A percentile compares a stretch with the other conserved stretches of the same genome.
phyloP scores from a whole-genome alignment of 2,113 vertebrate species.

The Psittacara wagleri region DNA sequence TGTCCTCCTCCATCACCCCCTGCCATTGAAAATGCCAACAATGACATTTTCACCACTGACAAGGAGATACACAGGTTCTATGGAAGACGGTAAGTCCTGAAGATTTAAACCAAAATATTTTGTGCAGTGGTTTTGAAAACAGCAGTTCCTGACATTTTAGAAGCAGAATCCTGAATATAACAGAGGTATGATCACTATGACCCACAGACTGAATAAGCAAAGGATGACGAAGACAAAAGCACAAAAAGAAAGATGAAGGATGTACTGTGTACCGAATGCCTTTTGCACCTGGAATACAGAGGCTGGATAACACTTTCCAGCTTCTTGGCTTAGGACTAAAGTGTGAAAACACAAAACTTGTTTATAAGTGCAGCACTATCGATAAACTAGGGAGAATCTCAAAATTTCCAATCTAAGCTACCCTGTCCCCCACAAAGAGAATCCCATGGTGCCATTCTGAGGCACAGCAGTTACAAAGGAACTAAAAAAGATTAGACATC shows the following conservation, averaged over 20 bases:
- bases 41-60: neutral
- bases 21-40: neutral
- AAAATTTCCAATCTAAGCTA: neutral
- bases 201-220: rapidly evolving
- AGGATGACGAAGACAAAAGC: neutral
- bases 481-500: neutral
- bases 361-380: neutral
- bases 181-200: neutral
- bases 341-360: neutral
- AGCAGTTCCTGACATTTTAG: neutral
- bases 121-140: neutral
- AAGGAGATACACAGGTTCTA: neutral
- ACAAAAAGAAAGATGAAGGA: neutral
- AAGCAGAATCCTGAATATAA: neutral
- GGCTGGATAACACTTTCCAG: neutral
- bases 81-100: neutral
- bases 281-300: neutral
- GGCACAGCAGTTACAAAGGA: neutral
- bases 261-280: no score
- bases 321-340: neutral
- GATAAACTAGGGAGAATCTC: neutral
- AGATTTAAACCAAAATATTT: neutral
- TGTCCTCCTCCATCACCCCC: neutral
- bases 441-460: neutral
- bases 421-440: neutral